These are phyloP conservation scores for Bufotes viridis DNA, from an alignment of 2,797 vertebrate species.

Conservation along the genomic window DNA sequence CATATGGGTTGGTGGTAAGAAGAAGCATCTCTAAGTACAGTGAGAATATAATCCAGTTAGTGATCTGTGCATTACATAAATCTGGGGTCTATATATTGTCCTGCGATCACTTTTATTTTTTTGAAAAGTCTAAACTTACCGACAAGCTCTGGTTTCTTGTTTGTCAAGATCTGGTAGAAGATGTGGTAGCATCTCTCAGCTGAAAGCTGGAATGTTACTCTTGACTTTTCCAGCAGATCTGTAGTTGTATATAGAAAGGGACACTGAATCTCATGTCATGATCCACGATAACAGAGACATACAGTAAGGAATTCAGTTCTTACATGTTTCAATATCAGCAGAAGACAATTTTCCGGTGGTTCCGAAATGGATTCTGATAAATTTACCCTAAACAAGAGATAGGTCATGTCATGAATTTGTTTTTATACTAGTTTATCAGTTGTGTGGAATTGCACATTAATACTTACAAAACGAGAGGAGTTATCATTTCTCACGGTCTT, in stretches of 20 bases:
- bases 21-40: constrained; percentile 81
- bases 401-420: neutral
- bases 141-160: constrained; percentile 89
- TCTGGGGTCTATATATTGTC: no score
- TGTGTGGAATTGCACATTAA: neutral
- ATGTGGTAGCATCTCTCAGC: constrained; percentile 92
- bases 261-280: neutral
- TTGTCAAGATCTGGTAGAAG: constrained; percentile 93
- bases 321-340: constrained; percentile 84
- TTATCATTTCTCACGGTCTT: constrained; percentile 78
- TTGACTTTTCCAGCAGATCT: constrained; percentile 94
- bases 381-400: constrained; percentile 73
- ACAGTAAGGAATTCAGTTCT: constrained; percentile 61
- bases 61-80: no score
- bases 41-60: constrained; percentile 26
- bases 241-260: constrained; percentile 1
- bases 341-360: constrained; percentile 88
- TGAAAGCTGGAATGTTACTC: constrained; percentile 89
- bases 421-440: no score
- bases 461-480: constrained; percentile 79
- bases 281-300: no score
- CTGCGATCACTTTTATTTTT: no score
- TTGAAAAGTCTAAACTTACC: constrained; percentile 70
- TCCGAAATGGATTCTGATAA: constrained; percentile 91
- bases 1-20: constrained; percentile 83